Base-by-base conservation (phyloP, 2,888 invertebrate species). In the Willowsia nigromaculata region DNA sequence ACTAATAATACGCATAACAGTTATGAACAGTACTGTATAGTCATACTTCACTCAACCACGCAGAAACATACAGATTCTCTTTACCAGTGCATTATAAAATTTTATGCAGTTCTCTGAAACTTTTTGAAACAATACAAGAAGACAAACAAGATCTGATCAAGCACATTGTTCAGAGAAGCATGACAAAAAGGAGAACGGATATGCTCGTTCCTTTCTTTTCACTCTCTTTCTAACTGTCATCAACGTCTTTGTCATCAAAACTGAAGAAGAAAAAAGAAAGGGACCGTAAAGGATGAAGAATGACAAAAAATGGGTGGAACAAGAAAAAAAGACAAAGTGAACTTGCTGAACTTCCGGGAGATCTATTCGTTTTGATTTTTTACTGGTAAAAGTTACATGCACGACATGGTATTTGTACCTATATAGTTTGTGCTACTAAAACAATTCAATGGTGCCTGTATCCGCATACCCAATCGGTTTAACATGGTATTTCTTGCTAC, bases 91-190 rank as follows among this genome's bases (percentile, higher is more conserved):
- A n/a, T n/a, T n/a, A n/a, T n/a, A n/a, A n/a, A n/a, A n/a, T n/a
- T n/a, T n/a, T n/a, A n/a, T n/a, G n/a, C n/a, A n/a, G n/a, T n/a
- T n/a, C n/a, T n/a, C n/a, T n/a, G n/a, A n/a, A n/a, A n/a, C n/a
- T 18, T n/a, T 43, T 65, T 50, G 59, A 83, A 40, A 83, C 83
- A 83, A 83, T 68, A 15, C 83, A 56, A 84, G 47, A 18, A 47
- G 43, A 71, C n/a, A 13, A 71, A 40, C n/a, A n/a, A 11, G 37
- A 11, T 11, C 18, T 37, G 43, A 22, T 40, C 7, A 22, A 71
- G 22, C 18, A 43, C 71, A 71, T 25, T 40, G 71, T 71, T 37
- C 71, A 13, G 18, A 18, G 18, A 7, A 71, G 25, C 0, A 71
- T 43, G 43, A 18, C 1, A 47, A 43, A 33, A 1, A 18, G 15